A percentile compares a stretch with the other conserved stretches of the same genome.
These are phyloP conservation scores for Drosophila ambigua DNA, from an alignment of 1,140 invertebrate genomes.

Conservation along the genomic window DNA sequence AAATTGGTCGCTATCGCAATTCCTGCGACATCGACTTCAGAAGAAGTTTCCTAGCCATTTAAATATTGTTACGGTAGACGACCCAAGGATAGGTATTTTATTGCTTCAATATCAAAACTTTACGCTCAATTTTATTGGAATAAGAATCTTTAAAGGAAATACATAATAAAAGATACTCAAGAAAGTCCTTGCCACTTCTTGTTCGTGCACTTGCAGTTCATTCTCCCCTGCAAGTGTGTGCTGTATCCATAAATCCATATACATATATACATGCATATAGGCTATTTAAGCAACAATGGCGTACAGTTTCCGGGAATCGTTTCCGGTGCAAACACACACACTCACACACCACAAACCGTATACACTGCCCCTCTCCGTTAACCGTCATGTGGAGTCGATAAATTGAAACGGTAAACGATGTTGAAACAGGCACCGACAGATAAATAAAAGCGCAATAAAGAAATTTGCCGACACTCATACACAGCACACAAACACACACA, in stretches of 20 bases:
- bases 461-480: slow-evolving; percentile 54
- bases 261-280: not conserved
- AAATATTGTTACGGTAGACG: slow-evolving; percentile 8
- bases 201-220: too few species aligned
- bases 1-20: slow-evolving; percentile 76
- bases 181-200: too few species aligned
- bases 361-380: not conserved
- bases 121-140: too few species aligned
- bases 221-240: too few species aligned
- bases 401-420: slow-evolving; percentile 66
- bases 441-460: slow-evolving; percentile 78
- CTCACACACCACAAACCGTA: not conserved
- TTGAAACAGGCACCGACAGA: slow-evolving; percentile 53
- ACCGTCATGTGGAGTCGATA: slow-evolving; percentile 44
- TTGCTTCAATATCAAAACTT: too few species aligned
- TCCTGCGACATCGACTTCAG: slow-evolving; percentile 74
- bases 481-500: slow-evolving; percentile 18
- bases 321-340: not conserved
- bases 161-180: too few species aligned
- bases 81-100: too few species aligned
- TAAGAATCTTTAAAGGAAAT: too few species aligned
- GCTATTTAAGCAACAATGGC: slow-evolving; percentile 17
- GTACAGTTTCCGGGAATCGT: slow-evolving; percentile 14
- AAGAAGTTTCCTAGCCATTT: slow-evolving; percentile 78
- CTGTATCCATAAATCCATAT: slow-evolving; percentile 6